Evolutionary conservation across 2,113 vertebrate species (phyloP).

Genomic region (Chloropsis cyanopogon): DNA sequence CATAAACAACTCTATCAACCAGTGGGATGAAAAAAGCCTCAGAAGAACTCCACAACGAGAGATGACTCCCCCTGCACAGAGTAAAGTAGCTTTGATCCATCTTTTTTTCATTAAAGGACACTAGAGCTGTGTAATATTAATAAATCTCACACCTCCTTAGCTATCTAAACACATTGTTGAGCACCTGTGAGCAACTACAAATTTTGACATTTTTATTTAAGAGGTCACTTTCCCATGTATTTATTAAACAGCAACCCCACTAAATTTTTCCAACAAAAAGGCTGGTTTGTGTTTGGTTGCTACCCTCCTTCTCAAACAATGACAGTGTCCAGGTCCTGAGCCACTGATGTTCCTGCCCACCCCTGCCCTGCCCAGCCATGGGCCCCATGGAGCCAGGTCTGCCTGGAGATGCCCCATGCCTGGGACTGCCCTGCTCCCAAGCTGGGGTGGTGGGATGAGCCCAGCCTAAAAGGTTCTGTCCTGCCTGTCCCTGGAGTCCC

Average conservation of each 20-base stretch:
- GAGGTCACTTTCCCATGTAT: not conserved
- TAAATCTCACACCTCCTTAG: not conserved
- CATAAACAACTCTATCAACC: not conserved
- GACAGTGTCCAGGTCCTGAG: too few species aligned
- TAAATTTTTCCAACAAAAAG: not conserved
- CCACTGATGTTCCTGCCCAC: not conserved
- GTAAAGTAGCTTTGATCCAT: not conserved
- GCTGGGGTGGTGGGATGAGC: not conserved
- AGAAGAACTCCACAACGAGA: not conserved
- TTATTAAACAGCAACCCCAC: not conserved
- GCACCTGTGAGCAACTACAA: not conserved
- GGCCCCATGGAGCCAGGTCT: not conserved
- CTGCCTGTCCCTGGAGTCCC: not conserved
- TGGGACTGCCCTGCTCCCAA: rapidly evolving
- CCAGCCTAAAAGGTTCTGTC: not conserved
- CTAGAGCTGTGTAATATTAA: not conserved
- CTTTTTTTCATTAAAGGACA: not conserved
- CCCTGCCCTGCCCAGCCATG: not conserved
- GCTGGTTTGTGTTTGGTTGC: not conserved
- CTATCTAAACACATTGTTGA: not conserved
- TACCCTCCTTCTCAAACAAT: not conserved
- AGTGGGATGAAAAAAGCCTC: not conserved
- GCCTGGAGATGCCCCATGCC: not conserved
- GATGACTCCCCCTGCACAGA: not conserved
- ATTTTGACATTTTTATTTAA: not conserved